Conservation (phyloP, 2,888 invertebrate genomes). For the Ceramica pisi region DNA sequence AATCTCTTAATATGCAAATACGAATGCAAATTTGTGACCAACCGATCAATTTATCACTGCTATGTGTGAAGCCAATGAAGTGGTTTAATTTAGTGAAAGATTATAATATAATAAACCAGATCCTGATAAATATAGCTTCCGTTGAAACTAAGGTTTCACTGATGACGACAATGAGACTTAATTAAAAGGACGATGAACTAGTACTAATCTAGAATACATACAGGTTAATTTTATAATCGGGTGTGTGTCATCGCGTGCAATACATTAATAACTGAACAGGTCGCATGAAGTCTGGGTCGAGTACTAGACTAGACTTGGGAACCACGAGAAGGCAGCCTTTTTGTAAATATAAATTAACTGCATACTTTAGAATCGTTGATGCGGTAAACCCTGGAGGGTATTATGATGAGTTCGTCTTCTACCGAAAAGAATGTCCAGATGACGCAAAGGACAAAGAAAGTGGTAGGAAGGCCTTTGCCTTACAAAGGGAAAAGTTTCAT, state of each 20-base stretch:
- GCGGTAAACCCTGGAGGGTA: no score
- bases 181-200: slow-evolving; percentile 31
- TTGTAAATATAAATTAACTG: slow-evolving; percentile 1
- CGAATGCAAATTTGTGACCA: neutral
- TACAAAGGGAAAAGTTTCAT: no score
- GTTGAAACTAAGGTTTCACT: neutral
- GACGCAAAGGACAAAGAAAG: no score
- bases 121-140: neutral
- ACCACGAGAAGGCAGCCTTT: neutral
- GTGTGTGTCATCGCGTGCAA: slow-evolving; percentile 44
- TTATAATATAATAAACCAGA: slow-evolving; percentile 8
- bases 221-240: slow-evolving; percentile 14
- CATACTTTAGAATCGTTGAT: neutral
- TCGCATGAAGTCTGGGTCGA: slow-evolving; percentile 26
- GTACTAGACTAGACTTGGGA: slow-evolving; percentile 1
- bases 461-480: no score
- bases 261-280: slow-evolving; percentile 31
- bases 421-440: no score
- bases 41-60: slow-evolving; percentile 12
- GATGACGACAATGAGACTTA: slow-evolving; percentile 14
- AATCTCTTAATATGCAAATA: neutral
- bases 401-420: no score
- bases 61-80: slow-evolving; percentile 9
- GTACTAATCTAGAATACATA: slow-evolving; percentile 22
- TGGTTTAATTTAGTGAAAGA: neutral